Percentiles rank a stretch among this genome's conserved stretches.
Evolutionary conservation across 1,140 invertebrate genomes (phyloP).

Genomic region (Frieseomelitta varia): DNA sequence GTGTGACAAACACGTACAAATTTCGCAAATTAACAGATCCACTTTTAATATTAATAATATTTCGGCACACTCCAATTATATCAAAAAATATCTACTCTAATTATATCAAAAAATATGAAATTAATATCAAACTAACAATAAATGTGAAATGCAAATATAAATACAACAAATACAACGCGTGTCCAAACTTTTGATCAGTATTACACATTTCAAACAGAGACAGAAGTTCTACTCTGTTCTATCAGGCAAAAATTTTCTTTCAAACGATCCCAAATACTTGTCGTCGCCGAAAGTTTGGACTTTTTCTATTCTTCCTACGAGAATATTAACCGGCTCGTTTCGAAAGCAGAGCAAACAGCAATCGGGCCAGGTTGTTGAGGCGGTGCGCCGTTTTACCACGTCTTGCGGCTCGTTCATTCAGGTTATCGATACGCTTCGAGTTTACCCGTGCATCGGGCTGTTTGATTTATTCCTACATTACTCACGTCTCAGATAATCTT

Average conservation of each 20-base stretch:
- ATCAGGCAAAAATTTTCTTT: rapidly evolving
- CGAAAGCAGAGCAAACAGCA: slow-evolving; percentile 26
- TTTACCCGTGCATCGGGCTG: slow-evolving; percentile 49
- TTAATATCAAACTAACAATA: too few species aligned
- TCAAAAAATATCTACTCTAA: too few species aligned
- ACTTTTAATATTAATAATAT: too few species aligned
- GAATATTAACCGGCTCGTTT: slow-evolving; percentile 13
- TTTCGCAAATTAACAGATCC: too few species aligned
- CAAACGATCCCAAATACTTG: neutral
- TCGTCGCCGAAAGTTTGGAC: too few species aligned
- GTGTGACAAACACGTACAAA: too few species aligned
- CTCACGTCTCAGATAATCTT: slow-evolving; percentile 72
- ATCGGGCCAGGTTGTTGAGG: neutral
- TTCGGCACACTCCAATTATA: too few species aligned
- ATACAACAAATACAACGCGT: too few species aligned
- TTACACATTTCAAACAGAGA: too few species aligned
- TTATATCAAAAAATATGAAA: too few species aligned
- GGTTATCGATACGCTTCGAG: slow-evolving; percentile 64
- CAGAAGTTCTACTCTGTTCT: neutral
- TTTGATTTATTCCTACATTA: slow-evolving; percentile 74
- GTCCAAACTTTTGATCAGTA: too few species aligned
- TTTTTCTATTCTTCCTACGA: neutral
- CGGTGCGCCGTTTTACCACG: slow-evolving; percentile 20
- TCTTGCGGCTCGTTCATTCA: slow-evolving; percentile 47
- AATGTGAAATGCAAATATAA: too few species aligned